phyloP scores from a whole-genome alignment of 2,797 vertebrate genomes.

The Platyrinchus mystaceus region DNA sequence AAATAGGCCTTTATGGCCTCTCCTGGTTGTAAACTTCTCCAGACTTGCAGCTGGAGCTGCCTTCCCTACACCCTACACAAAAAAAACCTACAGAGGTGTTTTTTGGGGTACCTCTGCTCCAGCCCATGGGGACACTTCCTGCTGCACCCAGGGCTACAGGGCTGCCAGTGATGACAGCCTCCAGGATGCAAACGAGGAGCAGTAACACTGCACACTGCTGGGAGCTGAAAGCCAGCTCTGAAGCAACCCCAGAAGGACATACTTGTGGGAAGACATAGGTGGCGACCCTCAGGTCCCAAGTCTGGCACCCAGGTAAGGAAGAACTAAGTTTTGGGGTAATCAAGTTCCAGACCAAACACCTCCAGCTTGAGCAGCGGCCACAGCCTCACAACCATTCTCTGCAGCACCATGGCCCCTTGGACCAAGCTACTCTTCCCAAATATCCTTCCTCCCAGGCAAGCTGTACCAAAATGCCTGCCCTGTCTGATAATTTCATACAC shows the following conservation, averaged over 20 bases:
- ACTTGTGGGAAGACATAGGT: rapidly evolving
- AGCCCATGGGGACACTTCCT: rapidly evolving
- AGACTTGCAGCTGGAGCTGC: neutral
- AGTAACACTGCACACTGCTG: rapidly evolving
- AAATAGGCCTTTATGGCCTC: neutral
- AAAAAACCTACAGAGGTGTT: neutral
- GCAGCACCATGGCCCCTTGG: rapidly evolving
- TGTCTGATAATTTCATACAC: neutral
- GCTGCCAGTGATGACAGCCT: rapidly evolving
- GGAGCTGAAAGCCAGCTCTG: neutral
- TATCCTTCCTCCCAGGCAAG: neutral
- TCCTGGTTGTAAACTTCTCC: neutral
- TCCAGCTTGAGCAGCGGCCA: neutral
- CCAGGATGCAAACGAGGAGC: rapidly evolving
- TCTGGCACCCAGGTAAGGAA: neutral
- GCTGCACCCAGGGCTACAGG: rapidly evolving
- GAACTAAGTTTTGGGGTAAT: neutral
- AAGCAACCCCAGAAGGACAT: neutral
- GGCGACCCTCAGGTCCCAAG: neutral
- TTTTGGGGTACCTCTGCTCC: neutral
- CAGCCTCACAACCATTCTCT: neutral
- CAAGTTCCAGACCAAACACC: neutral
- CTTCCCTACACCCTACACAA: too few relatives aligned
- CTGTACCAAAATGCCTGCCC: neutral
- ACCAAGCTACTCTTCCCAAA: neutral